Evolutionary conservation across 1,140 invertebrate species (phyloP).

Genomic region (Pseudomyrmex concolor): DNA sequence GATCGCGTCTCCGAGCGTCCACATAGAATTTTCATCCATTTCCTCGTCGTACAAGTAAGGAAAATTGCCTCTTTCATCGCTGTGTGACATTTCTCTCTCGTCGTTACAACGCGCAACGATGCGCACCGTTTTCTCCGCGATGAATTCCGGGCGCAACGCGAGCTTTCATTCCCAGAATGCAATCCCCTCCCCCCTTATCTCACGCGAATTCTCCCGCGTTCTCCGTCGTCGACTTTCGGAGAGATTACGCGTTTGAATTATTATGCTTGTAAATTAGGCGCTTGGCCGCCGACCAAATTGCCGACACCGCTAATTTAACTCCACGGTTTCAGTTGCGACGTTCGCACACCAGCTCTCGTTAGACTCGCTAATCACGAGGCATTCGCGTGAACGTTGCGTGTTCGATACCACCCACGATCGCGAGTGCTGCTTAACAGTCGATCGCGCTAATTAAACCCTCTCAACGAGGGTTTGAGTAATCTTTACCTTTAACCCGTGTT

Average conservation of each 20-base stretch:
- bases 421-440: conserved; percentile 25
- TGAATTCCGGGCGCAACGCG: not conserved
- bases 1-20: not conserved
- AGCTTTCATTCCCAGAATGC: conserved; percentile 6
- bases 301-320: conserved; percentile 61
- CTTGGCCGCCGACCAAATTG: conserved; percentile 65
- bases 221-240: conserved; percentile 15
- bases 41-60: conserved; percentile 36
- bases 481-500: conserved; percentile 3
- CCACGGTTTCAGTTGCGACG: conserved; percentile 46
- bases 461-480: not conserved
- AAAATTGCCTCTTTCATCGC: not conserved
- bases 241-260: conserved; percentile 47
- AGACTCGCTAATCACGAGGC: conserved; percentile 56
- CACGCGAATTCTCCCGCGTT: conserved; percentile 1
- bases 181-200: conserved; percentile 11
- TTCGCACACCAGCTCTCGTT: conserved; percentile 39
- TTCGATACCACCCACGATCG: conserved; percentile 15
- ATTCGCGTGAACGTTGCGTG: conserved; percentile 48
- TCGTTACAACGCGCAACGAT: not conserved
- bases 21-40: not conserved
- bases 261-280: conserved; percentile 63
- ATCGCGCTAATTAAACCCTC: conserved; percentile 38
- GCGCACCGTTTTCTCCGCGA: not conserved
- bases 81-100: not conserved